phyloP scores from a whole-genome alignment of 2,113 vertebrate genomes.

The Peromyscus leucopus region DNA sequence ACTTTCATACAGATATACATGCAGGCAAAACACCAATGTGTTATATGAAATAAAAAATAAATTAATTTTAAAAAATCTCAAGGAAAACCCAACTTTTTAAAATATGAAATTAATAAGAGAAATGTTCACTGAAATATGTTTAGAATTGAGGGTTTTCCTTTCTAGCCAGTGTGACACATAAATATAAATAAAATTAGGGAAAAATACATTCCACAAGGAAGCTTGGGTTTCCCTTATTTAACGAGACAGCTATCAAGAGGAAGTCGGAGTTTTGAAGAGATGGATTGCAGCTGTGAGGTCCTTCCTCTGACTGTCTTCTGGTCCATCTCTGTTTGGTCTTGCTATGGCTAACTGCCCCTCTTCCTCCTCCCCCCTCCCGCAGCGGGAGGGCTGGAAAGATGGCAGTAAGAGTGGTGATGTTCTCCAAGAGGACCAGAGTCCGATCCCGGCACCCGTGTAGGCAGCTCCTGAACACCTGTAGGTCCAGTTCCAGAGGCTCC shows the following conservation, averaged over 20 bases:
- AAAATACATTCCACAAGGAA: slow-evolving; percentile 30
- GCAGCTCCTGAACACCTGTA: background rate
- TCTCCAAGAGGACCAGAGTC: background rate
- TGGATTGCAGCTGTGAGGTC: background rate
- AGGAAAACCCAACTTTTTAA: background rate
- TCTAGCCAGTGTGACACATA: background rate
- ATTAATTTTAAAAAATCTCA: background rate
- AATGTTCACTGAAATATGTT: background rate
- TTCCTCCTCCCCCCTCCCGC: background rate
- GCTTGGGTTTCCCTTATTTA: background rate
- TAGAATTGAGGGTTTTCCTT: background rate
- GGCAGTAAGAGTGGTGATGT: background rate
- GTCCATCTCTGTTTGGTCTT: background rate
- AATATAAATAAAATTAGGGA: background rate
- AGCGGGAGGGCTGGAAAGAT: background rate
- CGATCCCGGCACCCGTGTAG: background rate
- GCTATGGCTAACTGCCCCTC: background rate
- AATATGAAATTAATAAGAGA: background rate
- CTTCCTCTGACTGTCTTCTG: background rate
- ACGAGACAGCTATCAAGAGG: background rate
- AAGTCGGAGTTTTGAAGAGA: slow-evolving; percentile 5
- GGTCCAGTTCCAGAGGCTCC: background rate
- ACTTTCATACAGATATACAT: too few species aligned
- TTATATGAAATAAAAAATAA: too few species aligned
- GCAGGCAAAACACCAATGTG: too few species aligned